Base-by-base conservation (phyloP, 2,888 invertebrate species). In the Encarsia formosa region DNA sequence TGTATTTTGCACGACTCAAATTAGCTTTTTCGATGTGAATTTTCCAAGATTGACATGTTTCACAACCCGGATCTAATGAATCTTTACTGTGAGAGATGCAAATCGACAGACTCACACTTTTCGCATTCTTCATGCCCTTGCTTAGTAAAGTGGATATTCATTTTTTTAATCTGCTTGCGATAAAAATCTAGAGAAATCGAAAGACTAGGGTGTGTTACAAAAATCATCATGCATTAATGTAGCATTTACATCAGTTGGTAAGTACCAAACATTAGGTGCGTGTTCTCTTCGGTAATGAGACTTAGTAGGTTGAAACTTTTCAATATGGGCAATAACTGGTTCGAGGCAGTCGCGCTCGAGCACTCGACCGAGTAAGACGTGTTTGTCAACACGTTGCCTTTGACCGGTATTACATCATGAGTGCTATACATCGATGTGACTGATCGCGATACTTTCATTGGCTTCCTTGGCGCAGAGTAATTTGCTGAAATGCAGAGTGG, bases 191-290 rank as follows among this genome's bases (percentile, higher is more conserved):
- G 47, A 6, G 47, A 56, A 42, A 40, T 23, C 2, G 11, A 15
- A 26, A 39, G n/a, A 5, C 32, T 16, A 18, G 47, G 29, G 34
- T 50, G 46, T 53, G 4, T 44, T 16, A 3, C 20, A 38, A 35
- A 47, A 56, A 50, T 53, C 50, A 16, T 46, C 38, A 22, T 53
- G 56, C 56, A 56, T 53, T 15, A 49, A 49, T 11, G 35, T 41
- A 32, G 53, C 47, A 13, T 46, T 42, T 5, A 56, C 26, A 16
- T 53, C 43, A 37, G 38, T 32, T 11, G 49, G 19, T n/a, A 53
- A 31, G 26, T 56, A 56, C 11, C 52, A 49, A 23, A 8, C 37
- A 20, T 26, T 49, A 0, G 52, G 47, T 43, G 46, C 41, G 40
- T 49, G 45, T 9, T 34, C 31, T 31, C 49, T 26, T 23, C 46